These are phyloP conservation scores for Ophioderma brevispina DNA, from an alignment of 35 echinoderm and acorn worm species.

Conservation along the genomic window DNA sequence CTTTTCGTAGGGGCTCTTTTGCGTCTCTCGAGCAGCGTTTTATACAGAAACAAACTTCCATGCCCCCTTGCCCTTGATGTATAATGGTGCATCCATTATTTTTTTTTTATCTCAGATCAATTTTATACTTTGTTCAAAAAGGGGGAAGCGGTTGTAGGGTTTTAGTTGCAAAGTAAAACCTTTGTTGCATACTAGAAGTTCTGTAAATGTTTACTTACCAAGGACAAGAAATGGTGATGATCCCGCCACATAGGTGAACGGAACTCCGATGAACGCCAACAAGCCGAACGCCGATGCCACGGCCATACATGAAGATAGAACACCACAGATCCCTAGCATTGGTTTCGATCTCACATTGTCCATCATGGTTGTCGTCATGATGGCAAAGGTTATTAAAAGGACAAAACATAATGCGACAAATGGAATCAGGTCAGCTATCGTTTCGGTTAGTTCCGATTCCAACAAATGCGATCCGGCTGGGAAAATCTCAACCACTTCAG, in stretches of 20 bases:
- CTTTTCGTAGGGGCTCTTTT: too few relatives aligned
- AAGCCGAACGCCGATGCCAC: constrained; percentile 49
- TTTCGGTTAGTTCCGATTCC: not conserved
- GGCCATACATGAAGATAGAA: constrained; percentile 6
- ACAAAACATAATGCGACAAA: not conserved
- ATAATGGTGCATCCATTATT: too few relatives aligned
- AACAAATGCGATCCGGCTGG: not conserved
- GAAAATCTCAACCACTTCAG: not conserved
- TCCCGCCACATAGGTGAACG: constrained; percentile 6
- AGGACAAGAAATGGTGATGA: constrained; percentile 45
- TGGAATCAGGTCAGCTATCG: not conserved
- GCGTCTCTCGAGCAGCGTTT: too few relatives aligned
- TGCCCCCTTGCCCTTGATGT: too few relatives aligned
- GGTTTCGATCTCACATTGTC: not conserved
- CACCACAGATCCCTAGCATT: not conserved
- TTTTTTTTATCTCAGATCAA: too few relatives aligned
- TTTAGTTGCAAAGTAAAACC: too few relatives aligned
- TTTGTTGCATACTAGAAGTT: too few relatives aligned
- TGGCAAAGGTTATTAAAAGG: not conserved
- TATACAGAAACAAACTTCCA: too few relatives aligned
- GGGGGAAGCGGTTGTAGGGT: too few relatives aligned
- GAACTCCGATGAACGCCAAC: constrained; percentile 8
- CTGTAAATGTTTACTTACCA: too few relatives aligned
- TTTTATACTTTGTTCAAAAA: too few relatives aligned
- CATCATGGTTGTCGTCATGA: not conserved